A percentile compares a stretch with the other conserved stretches of the same genome.
phyloP scores from a whole-genome alignment of 2,113 vertebrate species.

The Cardinalis cardinalis region DNA sequence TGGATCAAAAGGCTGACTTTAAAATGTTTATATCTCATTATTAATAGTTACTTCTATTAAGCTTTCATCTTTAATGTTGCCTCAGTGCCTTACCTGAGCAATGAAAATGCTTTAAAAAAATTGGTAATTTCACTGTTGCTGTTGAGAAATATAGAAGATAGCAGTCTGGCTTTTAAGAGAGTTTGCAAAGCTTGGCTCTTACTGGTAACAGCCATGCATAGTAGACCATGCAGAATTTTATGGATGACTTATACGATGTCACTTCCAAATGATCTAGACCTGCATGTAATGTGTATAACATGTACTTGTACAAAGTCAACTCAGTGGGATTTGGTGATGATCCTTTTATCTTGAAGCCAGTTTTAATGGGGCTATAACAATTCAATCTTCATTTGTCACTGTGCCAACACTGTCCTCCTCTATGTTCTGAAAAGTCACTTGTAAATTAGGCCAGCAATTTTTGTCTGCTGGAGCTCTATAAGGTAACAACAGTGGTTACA shows the following conservation, averaged over 20 bases:
- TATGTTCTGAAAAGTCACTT: neutral
- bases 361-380: neutral
- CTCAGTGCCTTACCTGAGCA: neutral
- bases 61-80: neutral
- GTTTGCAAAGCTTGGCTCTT: neutral
- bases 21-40: neutral
- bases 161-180: neutral
- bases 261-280: neutral
- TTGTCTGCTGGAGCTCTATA: neutral
- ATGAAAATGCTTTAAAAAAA: neutral
- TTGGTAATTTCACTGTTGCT: neutral
- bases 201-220: neutral
- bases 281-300: neutral
- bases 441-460: neutral
- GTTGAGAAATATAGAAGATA: neutral
- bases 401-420: neutral
- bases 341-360: neutral
- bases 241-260: neutral
- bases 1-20: neutral
- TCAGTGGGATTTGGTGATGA: neutral
- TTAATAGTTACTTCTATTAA: neutral
- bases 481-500: neutral
- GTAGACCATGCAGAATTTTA: neutral
- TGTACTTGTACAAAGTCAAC: neutral
- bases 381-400: neutral